These are phyloP conservation scores for Tenebrosternarchus preto DNA, from an alignment of 2,113 vertebrate species.

Conservation along the genomic window DNA sequence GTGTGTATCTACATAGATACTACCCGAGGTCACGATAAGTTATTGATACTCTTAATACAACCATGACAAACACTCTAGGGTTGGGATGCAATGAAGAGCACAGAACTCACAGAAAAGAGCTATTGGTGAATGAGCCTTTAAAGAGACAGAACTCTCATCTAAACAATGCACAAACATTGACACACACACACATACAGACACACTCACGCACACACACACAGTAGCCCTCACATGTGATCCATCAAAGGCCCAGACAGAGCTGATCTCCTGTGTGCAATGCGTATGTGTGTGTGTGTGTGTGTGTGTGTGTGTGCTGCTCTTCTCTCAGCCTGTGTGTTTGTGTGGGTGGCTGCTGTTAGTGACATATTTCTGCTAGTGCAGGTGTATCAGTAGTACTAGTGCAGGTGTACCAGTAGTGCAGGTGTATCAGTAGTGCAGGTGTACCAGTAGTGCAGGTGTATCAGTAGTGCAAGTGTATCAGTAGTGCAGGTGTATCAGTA, in stretches of 20 bases:
- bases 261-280: conserved; percentile 1
- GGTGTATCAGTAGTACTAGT: conserved; percentile 45
- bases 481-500: too few relatives aligned
- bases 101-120: neutral
- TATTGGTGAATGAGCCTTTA: conserved; percentile 27
- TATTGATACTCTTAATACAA: conserved; percentile 20
- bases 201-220: conserved; percentile 25
- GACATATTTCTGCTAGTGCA: conserved; percentile 32
- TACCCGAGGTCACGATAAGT: conserved; percentile 1
- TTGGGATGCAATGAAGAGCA: conserved; percentile 30
- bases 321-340: neutral
- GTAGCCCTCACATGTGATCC: conserved; percentile 20
- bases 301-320: conserved; percentile 33
- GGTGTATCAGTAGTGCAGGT: too few relatives aligned
- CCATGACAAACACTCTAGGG: conserved; percentile 33
- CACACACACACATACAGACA: conserved; percentile 7
- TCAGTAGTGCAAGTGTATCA: too few relatives aligned
- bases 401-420: too few relatives aligned
- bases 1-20: conserved; percentile 9
- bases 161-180: conserved; percentile 28
- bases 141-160: conserved; percentile 15
- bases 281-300: conserved; percentile 30
- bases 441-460: too few relatives aligned
- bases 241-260: conserved; percentile 42
- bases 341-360: conserved; percentile 16